Conservation (phyloP, 2,888 invertebrate species). For the Tetheella fluctuosa region DNA sequence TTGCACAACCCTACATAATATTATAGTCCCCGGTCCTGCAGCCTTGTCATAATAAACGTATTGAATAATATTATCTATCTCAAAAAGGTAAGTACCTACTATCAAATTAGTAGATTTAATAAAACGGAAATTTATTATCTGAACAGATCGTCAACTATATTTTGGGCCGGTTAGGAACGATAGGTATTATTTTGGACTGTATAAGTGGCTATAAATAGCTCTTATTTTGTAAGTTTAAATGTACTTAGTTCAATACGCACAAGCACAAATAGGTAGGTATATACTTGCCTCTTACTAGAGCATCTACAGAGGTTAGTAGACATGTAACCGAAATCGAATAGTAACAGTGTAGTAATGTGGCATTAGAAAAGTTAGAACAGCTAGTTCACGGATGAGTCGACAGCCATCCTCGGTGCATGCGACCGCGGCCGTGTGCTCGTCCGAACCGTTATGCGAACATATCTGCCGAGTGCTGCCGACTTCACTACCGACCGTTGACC, state of each 20-base stretch:
- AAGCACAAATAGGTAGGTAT: not conserved
- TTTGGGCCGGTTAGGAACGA: too few relatives aligned
- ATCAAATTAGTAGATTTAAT: too few relatives aligned
- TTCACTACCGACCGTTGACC: conserved; percentile 11
- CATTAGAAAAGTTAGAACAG: conserved; percentile 13
- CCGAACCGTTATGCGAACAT: conserved; percentile 56
- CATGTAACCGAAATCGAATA: conserved; percentile 8
- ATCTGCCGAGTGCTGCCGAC: conserved; percentile 37
- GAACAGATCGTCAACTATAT: too few relatives aligned
- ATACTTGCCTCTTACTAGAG: not conserved
- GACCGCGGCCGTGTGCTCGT: conserved; percentile 23
- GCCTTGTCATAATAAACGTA: not conserved
- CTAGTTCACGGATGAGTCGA: conserved; percentile 21
- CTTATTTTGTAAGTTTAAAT: too few relatives aligned
- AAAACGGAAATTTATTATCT: too few relatives aligned
- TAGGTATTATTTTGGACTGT: too few relatives aligned
- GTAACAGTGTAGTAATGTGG: conserved; percentile 6
- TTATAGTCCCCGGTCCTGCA: not conserved
- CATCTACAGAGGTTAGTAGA: too few relatives aligned
- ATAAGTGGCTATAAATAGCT: too few relatives aligned
- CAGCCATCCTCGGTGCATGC: conserved; percentile 22
- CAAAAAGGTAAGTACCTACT: too few relatives aligned
- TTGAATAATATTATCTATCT: too few relatives aligned
- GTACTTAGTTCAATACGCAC: too few relatives aligned
- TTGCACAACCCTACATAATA: conserved; percentile 11